Conservation (phyloP, 2,888 invertebrate genomes). For the Drosophila longiperda region DNA sequence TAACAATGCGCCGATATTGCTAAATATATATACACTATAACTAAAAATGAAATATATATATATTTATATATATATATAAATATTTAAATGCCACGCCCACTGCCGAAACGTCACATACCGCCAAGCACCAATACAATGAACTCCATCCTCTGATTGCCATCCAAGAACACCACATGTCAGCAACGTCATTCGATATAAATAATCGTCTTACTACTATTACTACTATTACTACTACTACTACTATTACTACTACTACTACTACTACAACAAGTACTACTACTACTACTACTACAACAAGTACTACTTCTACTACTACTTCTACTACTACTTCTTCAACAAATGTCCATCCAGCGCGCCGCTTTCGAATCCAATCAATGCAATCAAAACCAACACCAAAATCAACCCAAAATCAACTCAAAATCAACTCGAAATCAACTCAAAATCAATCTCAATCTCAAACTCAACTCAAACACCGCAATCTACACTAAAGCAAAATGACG, state of each 20-base stretch:
- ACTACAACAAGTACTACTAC: constrained; percentile 15
- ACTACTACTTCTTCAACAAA: constrained; percentile 39
- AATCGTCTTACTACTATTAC: constrained; percentile 12
- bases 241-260: not conserved
- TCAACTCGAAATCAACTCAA: constrained; percentile 12
- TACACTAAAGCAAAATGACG: constrained; percentile 65
- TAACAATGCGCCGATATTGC: constrained; percentile 27
- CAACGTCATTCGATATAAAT: constrained; percentile 38
- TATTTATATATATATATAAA: not conserved
- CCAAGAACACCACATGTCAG: constrained; percentile 55
- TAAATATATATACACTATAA: constrained; percentile 31
- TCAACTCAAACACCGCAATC: constrained; percentile 57
- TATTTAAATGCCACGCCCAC: constrained; percentile 29
- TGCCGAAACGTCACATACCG: constrained; percentile 37
- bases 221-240: not conserved
- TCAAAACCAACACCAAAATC: constrained; percentile 19
- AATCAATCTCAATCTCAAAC: constrained; percentile 19
- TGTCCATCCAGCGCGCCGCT: constrained; percentile 52
- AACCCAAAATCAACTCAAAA: constrained; percentile 13
- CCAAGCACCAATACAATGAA: constrained; percentile 59
- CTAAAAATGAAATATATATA: not conserved
- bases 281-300: constrained; percentile 34
- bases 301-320: constrained; percentile 7
- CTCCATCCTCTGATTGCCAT: constrained; percentile 55
- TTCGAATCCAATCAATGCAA: constrained; percentile 56